phyloP scores from a whole-genome alignment of 64 coral and sea anemone genomes.

The Dendronephthya gigantea region DNA sequence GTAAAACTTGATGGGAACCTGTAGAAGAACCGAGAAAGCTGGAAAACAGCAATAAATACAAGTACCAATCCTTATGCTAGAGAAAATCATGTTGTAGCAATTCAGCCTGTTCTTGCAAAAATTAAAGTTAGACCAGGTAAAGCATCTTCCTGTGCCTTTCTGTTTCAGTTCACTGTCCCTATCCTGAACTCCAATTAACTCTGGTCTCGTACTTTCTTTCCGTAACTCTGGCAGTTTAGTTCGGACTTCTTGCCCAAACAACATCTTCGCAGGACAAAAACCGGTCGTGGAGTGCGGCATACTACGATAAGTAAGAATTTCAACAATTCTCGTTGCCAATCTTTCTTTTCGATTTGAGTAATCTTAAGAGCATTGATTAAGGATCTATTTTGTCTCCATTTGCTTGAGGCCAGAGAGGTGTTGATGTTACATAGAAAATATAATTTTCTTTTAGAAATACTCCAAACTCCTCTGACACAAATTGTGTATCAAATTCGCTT shows the following conservation, averaged over 20 bases:
- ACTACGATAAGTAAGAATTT: constrained; percentile 8
- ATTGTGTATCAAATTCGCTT: too few relatives aligned
- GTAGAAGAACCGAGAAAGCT: too few relatives aligned
- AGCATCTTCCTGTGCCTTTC: background rate
- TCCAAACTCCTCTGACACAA: background rate
- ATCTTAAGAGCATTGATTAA: too few relatives aligned
- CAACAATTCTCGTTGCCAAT: background rate
- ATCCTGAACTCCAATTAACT: background rate
- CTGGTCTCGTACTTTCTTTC: background rate
- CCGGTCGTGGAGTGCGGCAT: background rate
- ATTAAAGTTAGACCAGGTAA: too few relatives aligned
- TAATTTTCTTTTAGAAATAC: background rate
- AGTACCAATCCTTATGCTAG: too few relatives aligned
- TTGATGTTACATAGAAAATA: background rate
- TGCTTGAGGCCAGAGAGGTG: background rate
- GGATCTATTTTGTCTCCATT: background rate
- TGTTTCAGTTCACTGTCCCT: background rate
- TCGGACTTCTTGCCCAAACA: background rate
- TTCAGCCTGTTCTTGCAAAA: too few relatives aligned
- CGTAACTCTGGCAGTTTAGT: background rate
- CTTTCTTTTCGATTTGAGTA: background rate
- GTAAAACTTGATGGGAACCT: too few relatives aligned
- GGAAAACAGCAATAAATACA: too few relatives aligned
- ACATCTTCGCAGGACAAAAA: background rate
- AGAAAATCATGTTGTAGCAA: too few relatives aligned